phyloP scores from a whole-genome alignment of 2,888 invertebrate genomes.

The Apoda limacodes region DNA sequence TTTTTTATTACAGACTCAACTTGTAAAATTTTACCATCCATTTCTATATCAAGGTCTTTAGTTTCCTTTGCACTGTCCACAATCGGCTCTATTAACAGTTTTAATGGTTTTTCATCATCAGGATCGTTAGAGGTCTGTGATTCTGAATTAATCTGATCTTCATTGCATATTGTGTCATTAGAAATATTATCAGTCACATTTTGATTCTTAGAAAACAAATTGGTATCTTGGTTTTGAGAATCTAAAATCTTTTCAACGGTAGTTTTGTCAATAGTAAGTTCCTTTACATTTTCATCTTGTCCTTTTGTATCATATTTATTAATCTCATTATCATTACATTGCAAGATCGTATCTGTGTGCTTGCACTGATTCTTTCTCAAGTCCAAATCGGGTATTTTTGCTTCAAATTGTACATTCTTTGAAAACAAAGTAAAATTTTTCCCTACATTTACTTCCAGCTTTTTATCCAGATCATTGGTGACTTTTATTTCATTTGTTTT shows the following conservation, averaged over 20 bases:
- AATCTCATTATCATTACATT: no score
- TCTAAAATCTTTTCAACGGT: constrained; percentile 8
- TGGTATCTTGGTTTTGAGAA: constrained; percentile 11
- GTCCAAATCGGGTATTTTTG: no score
- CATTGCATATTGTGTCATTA: constrained; percentile 7
- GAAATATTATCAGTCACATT: constrained; percentile 8
- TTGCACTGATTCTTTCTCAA: no score
- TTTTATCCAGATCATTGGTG: constrained; percentile 50
- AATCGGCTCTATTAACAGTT: constrained; percentile 2
- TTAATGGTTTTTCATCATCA: constrained; percentile 3
- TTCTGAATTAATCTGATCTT: constrained; percentile 10
- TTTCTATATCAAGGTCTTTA: background rate
- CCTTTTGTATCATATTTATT: no score
- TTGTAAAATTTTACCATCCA: background rate
- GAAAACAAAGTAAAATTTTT: constrained; percentile 40
- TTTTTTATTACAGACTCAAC: constrained; percentile 83
- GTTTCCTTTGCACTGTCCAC: constrained; percentile 5
- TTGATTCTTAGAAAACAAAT: constrained; percentile 6
- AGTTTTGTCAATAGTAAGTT: constrained; percentile 9
- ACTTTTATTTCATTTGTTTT: constrained; percentile 63
- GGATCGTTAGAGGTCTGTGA: constrained; percentile 8
- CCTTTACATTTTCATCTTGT: constrained; percentile 15
- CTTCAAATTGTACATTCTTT: no score
- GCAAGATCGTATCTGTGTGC: no score
- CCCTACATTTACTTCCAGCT: constrained; percentile 51